Base-by-base conservation (phyloP, 2,888 invertebrate species). In the Caenorhabditis sp. region DNA sequence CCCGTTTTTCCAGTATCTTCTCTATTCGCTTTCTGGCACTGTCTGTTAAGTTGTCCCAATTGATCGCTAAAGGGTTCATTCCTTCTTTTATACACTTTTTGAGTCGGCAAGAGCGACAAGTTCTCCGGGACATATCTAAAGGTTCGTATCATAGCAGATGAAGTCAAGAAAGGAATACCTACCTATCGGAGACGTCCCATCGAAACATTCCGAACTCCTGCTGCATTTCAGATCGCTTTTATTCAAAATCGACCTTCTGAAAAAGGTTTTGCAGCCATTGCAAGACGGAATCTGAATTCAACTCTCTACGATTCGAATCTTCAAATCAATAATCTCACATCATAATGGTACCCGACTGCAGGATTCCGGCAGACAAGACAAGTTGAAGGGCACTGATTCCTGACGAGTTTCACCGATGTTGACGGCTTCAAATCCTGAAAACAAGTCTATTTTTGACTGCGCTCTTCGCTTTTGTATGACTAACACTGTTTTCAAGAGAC, bases 331-430 rank as follows among this genome's bases (percentile, higher is more conserved):
- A 9, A 32, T 32, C n/a, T n/a, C n/a, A 68, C 83, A 71, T 85
- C 83, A 65, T 84, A 85, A 51, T 85, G 85, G n/a, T 84, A 84
- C 32, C 85, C 85, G 13, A 32, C 32, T 0, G 84, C 82, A 8
- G 37, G 62, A 24, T 82, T 82, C 24, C 82, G 82, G 44, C 84
- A 84, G 0, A 84, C 80, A 0, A 61, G 53, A 53, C 84, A 84
- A 3, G 56, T 60, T 6, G 76, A 67, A 3, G 84, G 84, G 32
- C 80, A 80, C 6, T 28, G 22, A 22, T 55, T 55, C 55, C n/a
- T 55, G n/a, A 32, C 22, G 1, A 55, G 55, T 13, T 22, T 26
- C 9, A 13, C 11, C 13, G 3, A 53, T 15, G n/a, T n/a, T n/a
- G n/a, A n/a, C n/a, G n/a, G n/a, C n/a, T n/a, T n/a, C n/a, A n/a